Percentiles rank a stretch among this genome's conserved stretches.
These are phyloP conservation scores for Brenthis daphne DNA, from an alignment of 2,888 invertebrate genomes.

Conservation along the genomic window DNA sequence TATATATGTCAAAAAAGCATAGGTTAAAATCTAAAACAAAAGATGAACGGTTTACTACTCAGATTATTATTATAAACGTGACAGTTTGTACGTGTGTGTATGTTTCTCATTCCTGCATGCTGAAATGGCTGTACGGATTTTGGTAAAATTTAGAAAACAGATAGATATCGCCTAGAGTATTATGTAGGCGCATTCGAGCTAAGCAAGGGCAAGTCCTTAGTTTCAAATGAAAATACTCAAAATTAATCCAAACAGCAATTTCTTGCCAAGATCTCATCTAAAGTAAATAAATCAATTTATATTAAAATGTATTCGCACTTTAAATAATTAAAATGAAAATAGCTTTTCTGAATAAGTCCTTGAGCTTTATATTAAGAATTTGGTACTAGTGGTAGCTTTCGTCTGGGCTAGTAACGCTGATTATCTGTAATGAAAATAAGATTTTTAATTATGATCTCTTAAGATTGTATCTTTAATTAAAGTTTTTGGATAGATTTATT, in stretches of 20 bases:
- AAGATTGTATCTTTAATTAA: conserved; percentile 43
- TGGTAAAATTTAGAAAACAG: too few species aligned
- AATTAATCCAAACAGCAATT: conserved; percentile 1
- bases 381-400: conserved; percentile 35
- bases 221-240: too few species aligned
- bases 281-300: not conserved
- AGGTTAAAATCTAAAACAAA: too few species aligned
- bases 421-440: conserved; percentile 54
- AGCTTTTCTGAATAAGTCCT: conserved; percentile 40
- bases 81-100: too few species aligned
- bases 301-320: not conserved
- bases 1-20: too few species aligned
- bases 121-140: too few species aligned
- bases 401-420: conserved; percentile 39
- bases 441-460: conserved; percentile 62
- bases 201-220: too few species aligned
- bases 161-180: too few species aligned
- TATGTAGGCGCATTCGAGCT: too few species aligned
- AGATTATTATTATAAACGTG: too few species aligned
- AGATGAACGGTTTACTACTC: too few species aligned
- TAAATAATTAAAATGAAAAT: not conserved
- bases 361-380: conserved; percentile 46
- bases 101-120: too few species aligned
- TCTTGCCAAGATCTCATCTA: not conserved
- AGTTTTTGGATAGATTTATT: conserved; percentile 29